Percentiles rank a stretch among this genome's conserved stretches.
Conservation (phyloP, 2,888 invertebrate genomes). For the Drosophila koepferae region DNA sequence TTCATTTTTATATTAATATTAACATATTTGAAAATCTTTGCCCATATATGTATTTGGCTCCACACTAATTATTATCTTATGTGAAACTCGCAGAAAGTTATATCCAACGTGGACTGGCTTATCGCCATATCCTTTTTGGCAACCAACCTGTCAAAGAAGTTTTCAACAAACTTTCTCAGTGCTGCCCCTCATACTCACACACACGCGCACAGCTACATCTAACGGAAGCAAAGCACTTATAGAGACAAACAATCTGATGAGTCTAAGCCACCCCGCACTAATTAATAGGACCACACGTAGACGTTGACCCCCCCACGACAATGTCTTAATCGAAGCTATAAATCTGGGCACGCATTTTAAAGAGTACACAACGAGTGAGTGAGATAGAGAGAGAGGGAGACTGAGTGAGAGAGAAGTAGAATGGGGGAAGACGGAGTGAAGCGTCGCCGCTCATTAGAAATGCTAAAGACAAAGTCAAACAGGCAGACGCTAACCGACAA, state of each 20-base stretch:
- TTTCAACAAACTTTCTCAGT: slow-evolving; percentile 42
- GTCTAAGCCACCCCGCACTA: slow-evolving; percentile 46
- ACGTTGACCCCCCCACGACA: slow-evolving; percentile 47
- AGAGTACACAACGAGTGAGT: slow-evolving; percentile 43
- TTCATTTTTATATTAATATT: background rate
- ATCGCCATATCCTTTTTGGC: slow-evolving; percentile 12
- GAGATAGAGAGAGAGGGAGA: background rate
- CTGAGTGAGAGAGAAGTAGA: background rate
- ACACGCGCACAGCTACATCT: slow-evolving; percentile 3
- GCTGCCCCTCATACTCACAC: background rate
- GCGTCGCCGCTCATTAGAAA: slow-evolving; percentile 57
- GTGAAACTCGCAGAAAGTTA: slow-evolving; percentile 12
- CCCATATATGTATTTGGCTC: background rate
- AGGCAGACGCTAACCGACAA: slow-evolving; percentile 61
- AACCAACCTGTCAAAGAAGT: slow-evolving; percentile 44
- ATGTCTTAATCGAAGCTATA: slow-evolving; percentile 62
- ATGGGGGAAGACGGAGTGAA: background rate
- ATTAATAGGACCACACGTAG: slow-evolving; percentile 66
- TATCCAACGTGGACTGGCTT: background rate
- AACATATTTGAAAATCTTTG: background rate
- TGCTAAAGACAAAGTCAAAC: slow-evolving; percentile 70
- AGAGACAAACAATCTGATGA: slow-evolving; percentile 51
- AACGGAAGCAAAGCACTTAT: slow-evolving; percentile 57
- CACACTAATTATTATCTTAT: slow-evolving; percentile 1
- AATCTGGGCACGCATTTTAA: slow-evolving; percentile 70